Evolutionary conservation across 1,140 invertebrate genomes (phyloP).

Genomic region (Drosophila simulans): DNA sequence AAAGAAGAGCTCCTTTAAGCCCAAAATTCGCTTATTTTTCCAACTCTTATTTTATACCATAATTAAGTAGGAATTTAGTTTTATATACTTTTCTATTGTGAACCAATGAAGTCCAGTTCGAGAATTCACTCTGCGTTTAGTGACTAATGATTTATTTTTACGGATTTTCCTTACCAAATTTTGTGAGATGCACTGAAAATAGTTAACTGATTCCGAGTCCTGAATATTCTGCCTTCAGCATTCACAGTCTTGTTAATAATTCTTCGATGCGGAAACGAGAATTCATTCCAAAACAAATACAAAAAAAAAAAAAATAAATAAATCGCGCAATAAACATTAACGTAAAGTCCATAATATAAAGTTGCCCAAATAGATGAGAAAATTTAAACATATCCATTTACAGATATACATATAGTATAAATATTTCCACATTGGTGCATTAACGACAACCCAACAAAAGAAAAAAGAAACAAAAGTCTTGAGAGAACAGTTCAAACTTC

Average conservation of each 20-base stretch:
- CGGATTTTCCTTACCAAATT: neutral
- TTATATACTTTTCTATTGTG: constrained; percentile 42
- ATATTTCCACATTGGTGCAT: constrained; percentile 26
- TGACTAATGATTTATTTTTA: constrained; percentile 8
- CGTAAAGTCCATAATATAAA: constrained; percentile 8
- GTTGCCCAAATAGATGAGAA: neutral
- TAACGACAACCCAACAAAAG: constrained; percentile 12
- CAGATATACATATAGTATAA: constrained; percentile 21
- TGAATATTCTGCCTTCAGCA: constrained; percentile 31
- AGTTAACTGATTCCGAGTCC: constrained; percentile 13
- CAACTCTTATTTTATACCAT: constrained; percentile 10
- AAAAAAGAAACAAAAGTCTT: constrained; percentile 3
- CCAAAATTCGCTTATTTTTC: constrained; percentile 4
- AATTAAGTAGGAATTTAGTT: constrained; percentile 39
- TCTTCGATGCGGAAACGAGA: constrained; percentile 10
- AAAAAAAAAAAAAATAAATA: neutral
- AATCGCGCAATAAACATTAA: neutral
- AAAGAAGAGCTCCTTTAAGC: constrained; percentile 9
- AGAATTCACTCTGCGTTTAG: constrained; percentile 27
- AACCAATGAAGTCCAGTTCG: constrained; percentile 28
- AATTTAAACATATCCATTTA: constrained; percentile 44
- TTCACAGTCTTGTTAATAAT: neutral
- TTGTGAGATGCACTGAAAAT: neutral
- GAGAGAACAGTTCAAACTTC: constrained; percentile 32
- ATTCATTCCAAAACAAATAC: constrained; percentile 28